A percentile compares a stretch with the other conserved stretches of the same genome.
Evolutionary conservation across 2,113 vertebrate species (phyloP).

Genomic region (Irena cyanogastra): DNA sequence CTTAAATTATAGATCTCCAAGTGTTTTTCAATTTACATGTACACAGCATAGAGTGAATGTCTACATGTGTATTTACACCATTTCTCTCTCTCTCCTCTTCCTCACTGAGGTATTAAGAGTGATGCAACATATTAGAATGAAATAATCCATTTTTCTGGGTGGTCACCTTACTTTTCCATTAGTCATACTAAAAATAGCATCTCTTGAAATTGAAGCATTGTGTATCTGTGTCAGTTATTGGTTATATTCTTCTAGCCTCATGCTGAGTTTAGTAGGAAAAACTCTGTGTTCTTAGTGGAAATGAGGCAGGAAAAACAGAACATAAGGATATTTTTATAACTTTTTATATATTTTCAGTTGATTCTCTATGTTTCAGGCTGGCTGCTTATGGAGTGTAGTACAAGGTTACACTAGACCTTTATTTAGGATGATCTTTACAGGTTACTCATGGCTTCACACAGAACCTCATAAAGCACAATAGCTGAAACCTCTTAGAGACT

Average conservation of each 20-base stretch:
- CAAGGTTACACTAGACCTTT: neutral
- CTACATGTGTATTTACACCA: rapidly evolving
- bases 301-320: neutral
- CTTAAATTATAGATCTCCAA: neutral
- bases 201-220: neutral
- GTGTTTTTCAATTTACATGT: neutral
- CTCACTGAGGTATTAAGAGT: neutral
- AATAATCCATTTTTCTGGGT: neutral
- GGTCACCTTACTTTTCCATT: neutral
- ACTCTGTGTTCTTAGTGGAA: neutral
- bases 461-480: neutral
- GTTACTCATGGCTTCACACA: neutral
- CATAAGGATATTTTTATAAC: neutral
- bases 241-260: neutral
- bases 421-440: neutral
- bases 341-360: neutral
- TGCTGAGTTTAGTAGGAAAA: neutral
- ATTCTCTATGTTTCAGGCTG: neutral
- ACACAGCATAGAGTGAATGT: too few relatives aligned
- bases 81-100: neutral
- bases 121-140: neutral
- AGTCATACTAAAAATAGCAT: neutral
- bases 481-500: neutral
- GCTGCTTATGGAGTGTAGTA: neutral
- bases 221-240: neutral